These are phyloP conservation scores for Cinclus cinclus DNA, from an alignment of 2,113 vertebrate genomes.

Conservation along the genomic window DNA sequence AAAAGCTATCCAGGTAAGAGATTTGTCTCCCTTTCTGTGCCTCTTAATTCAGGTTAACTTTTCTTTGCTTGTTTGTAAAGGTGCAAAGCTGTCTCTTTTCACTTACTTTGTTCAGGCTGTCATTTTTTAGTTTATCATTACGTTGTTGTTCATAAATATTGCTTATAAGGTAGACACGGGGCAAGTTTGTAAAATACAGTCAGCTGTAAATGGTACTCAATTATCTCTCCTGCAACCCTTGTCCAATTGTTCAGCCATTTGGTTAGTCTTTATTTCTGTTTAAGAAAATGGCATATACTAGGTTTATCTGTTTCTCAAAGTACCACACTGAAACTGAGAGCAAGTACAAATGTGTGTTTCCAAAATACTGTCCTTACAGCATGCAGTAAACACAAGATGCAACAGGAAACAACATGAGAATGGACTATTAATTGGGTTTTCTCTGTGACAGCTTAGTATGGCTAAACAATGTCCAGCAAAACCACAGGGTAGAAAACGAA, in stretches of 20 bases:
- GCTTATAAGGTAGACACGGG: neutral
- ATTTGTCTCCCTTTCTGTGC: neutral
- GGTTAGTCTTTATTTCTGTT: neutral
- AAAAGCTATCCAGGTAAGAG: conserved; percentile 39
- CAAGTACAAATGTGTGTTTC: neutral
- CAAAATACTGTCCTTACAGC: neutral
- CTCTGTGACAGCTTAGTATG: neutral
- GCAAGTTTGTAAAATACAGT: neutral
- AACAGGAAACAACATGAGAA: neutral
- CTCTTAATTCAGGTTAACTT: neutral
- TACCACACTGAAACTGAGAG: neutral
- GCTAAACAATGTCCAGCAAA: neutral
- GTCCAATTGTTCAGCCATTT: neutral
- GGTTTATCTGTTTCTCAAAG: neutral
- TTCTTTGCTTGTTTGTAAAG: neutral
- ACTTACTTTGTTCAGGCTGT: neutral
- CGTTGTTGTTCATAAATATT: neutral
- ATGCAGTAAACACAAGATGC: neutral
- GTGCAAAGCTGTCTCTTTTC: neutral
- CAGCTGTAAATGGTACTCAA: neutral
- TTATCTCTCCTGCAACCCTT: neutral
- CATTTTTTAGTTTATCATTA: neutral
- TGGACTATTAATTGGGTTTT: neutral
- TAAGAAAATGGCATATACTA: neutral
- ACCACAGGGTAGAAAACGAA: neutral